phyloP scores from a whole-genome alignment of 2,888 invertebrate species.

The Euplagia quadripunctaria region DNA sequence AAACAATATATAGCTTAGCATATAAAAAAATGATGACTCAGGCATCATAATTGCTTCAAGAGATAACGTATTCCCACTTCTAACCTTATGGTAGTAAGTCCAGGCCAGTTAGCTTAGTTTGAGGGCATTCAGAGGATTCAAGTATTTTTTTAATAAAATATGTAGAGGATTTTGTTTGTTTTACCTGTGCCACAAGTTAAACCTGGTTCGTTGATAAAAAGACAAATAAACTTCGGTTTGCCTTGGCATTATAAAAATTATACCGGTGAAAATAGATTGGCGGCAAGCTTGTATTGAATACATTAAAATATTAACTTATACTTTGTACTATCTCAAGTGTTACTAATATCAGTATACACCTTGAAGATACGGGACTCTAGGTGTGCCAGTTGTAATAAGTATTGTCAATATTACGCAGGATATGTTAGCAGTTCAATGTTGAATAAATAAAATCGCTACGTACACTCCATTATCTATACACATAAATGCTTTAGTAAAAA shows the following conservation, averaged over 20 bases:
- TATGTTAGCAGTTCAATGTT: constrained; percentile 29
- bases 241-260: neutral
- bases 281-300: neutral
- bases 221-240: neutral
- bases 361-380: constrained; percentile 34
- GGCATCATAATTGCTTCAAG: too few relatives aligned
- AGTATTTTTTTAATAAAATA: too few relatives aligned
- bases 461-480: neutral
- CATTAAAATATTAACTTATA: neutral
- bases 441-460: neutral
- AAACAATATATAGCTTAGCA: too few relatives aligned
- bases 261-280: neutral
- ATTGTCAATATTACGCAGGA: constrained; percentile 31
- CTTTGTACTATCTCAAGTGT: constrained; percentile 14
- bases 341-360: constrained; percentile 42
- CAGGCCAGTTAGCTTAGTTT: too few relatives aligned
- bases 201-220: neutral
- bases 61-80: too few relatives aligned
- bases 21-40: too few relatives aligned
- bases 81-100: too few relatives aligned
- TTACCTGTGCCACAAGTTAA: neutral
- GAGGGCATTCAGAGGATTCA: too few relatives aligned
- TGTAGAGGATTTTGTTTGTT: neutral
- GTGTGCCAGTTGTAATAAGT: constrained; percentile 29
- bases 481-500: neutral